Evolutionary conservation across 2,797 vertebrate species (phyloP).

Genomic region (Siniperca obscura): DNA sequence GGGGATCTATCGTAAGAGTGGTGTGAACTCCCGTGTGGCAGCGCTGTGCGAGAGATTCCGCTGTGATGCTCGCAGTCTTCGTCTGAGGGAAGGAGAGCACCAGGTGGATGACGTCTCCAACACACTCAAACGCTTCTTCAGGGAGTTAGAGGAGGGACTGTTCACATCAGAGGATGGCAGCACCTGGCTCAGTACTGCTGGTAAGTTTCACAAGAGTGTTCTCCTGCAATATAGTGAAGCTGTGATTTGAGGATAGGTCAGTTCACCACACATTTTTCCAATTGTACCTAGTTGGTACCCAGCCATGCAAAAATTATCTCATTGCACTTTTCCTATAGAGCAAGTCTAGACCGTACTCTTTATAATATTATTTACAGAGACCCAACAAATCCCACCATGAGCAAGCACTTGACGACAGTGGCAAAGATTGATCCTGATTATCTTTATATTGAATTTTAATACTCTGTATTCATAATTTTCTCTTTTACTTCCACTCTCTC

Average conservation of each 20-base stretch:
- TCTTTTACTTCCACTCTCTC: not conserved
- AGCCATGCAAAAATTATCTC: not conserved
- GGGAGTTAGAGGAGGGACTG: constrained; percentile 90
- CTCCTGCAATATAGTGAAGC: not conserved
- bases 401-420: too few species aligned
- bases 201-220: constrained; percentile 58
- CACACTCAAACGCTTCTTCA: constrained; percentile 94
- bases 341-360: too few species aligned
- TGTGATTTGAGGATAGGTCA: not conserved
- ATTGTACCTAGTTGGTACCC: not conserved
- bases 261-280: not conserved
- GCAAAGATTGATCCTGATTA: not conserved
- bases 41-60: constrained; percentile 88
- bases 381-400: too few species aligned
- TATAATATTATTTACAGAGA: too few species aligned
- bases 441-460: not conserved
- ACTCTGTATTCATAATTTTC: constrained; percentile 17
- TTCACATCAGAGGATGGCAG: constrained; percentile 83
- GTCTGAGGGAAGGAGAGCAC: constrained; percentile 91
- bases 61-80: constrained; percentile 88
- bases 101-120: constrained; percentile 95
- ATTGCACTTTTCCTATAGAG: too few species aligned
- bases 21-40: constrained; percentile 93
- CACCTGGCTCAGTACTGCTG: constrained; percentile 87
- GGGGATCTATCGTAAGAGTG: constrained; percentile 97